These are phyloP conservation scores for Bradypodion ventrale DNA, from an alignment of 2,797 vertebrate species.

Conservation along the genomic window DNA sequence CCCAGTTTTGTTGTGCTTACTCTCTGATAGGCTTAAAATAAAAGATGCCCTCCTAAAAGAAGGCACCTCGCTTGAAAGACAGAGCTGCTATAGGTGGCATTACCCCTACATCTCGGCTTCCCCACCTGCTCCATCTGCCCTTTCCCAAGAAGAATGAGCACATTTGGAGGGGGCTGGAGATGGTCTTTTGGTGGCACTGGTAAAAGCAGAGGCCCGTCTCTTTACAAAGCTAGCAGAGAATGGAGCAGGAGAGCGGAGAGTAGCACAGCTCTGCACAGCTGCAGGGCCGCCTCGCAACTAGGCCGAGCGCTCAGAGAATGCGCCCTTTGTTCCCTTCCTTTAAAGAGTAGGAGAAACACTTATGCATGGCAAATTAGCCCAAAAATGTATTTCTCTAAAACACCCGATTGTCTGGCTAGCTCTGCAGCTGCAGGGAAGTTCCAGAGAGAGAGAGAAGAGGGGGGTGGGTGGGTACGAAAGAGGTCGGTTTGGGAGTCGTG, in stretches of 20 bases:
- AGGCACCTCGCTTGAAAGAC: constrained; percentile 18
- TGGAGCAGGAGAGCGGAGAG: constrained; percentile 71
- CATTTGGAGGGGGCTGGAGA: constrained; percentile 20
- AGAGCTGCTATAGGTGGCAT: constrained; percentile 30
- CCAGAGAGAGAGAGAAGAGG: constrained; percentile 74
- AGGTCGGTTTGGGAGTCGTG: constrained; percentile 35
- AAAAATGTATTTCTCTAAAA: constrained; percentile 86
- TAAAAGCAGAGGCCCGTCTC: constrained; percentile 72
- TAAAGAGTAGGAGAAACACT: constrained; percentile 85
- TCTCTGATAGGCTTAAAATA: no score
- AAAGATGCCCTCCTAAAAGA: neutral
- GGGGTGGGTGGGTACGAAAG: constrained; percentile 69
- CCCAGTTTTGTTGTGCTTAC: no score
- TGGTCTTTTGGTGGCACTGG: constrained; percentile 60
- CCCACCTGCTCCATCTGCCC: constrained; percentile 45
- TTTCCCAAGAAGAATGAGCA: constrained; percentile 32
- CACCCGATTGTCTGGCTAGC: constrained; percentile 82
- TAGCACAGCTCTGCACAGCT: constrained; percentile 77
- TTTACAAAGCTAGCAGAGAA: constrained; percentile 64
- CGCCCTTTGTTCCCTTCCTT: constrained; percentile 80
- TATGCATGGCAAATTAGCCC: constrained; percentile 86
- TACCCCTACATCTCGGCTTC: constrained; percentile 28
- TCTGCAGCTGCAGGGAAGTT: constrained; percentile 84
- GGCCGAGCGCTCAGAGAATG: constrained; percentile 76
- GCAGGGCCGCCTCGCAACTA: constrained; percentile 77